Evolutionary conservation across 2,797 vertebrate species (phyloP).

Genomic region (Liasis olivaceus): DNA sequence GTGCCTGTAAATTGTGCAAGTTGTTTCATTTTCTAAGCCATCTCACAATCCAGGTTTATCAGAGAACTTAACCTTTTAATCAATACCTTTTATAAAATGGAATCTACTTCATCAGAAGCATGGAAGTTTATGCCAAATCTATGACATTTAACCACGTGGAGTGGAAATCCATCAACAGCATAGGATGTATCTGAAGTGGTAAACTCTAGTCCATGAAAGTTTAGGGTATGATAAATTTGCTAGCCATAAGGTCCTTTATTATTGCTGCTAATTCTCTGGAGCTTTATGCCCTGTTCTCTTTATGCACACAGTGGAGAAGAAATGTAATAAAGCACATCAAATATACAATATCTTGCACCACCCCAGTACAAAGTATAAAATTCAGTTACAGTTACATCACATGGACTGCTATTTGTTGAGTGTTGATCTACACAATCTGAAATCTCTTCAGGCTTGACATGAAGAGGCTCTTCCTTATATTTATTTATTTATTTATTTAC

Average conservation of each 20-base stretch:
- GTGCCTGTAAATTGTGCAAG: background rate
- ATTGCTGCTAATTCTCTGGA: background rate
- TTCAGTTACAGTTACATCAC: background rate
- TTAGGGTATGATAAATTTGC: background rate
- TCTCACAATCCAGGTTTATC: background rate
- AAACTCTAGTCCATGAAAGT: background rate
- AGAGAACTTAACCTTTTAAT: background rate
- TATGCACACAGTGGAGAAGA: background rate
- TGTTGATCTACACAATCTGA: background rate
- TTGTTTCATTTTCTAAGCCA: background rate
- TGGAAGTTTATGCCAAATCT: background rate
- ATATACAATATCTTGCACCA: background rate
- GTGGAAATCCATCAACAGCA: background rate
- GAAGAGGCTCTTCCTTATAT: background rate
- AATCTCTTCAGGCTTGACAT: background rate
- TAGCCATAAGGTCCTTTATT: background rate
- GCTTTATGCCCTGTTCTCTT: background rate
- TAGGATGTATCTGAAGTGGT: background rate
- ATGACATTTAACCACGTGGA: background rate
- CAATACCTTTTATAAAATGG: background rate
- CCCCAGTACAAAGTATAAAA: background rate
- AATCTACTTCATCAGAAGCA: background rate
- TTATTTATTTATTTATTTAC: background rate
- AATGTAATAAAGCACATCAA: background rate
- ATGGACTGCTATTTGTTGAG: background rate